These are phyloP conservation scores for Diuraphis noxia DNA, from an alignment of 1,140 invertebrate species.

Conservation along the genomic window DNA sequence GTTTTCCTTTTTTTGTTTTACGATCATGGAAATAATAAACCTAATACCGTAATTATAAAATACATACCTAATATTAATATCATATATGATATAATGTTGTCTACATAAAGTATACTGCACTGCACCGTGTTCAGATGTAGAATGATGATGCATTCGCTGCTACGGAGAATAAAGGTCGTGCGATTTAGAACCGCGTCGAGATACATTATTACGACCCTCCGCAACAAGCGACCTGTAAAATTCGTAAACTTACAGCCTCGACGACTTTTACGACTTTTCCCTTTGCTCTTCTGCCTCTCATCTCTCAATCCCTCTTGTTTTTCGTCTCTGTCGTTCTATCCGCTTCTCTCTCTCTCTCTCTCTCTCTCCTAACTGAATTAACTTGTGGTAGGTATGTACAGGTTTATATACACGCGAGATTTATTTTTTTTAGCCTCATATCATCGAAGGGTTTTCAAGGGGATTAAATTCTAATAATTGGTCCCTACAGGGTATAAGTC, in stretches of 20 bases:
- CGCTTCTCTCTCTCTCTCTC: neutral
- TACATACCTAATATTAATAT: neutral
- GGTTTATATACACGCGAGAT: neutral
- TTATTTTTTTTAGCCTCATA: neutral
- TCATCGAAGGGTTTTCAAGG: neutral
- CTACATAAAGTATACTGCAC: neutral
- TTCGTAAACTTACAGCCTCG: neutral
- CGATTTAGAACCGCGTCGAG: neutral
- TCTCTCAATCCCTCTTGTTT: neutral
- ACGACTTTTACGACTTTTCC: constrained; percentile 23
- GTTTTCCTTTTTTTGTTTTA: constrained; percentile 32
- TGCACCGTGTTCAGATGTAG: neutral
- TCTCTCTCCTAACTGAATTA: neutral
- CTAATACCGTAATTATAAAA: neutral
- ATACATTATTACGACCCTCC: neutral
- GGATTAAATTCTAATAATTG: constrained; percentile 21
- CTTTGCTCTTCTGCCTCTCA: neutral
- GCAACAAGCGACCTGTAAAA: constrained; percentile 29
- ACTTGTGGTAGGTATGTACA: neutral
- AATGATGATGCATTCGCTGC: neutral
- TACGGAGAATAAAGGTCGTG: neutral
- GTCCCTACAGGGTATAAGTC: neutral
- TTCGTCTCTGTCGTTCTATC: neutral
- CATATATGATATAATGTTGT: neutral
- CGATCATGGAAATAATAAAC: neutral